A percentile compares a stretch with the other conserved stretches of the same genome.
Evolutionary conservation across 2,113 vertebrate species (phyloP).

Genomic region (Numenius arquata): DNA sequence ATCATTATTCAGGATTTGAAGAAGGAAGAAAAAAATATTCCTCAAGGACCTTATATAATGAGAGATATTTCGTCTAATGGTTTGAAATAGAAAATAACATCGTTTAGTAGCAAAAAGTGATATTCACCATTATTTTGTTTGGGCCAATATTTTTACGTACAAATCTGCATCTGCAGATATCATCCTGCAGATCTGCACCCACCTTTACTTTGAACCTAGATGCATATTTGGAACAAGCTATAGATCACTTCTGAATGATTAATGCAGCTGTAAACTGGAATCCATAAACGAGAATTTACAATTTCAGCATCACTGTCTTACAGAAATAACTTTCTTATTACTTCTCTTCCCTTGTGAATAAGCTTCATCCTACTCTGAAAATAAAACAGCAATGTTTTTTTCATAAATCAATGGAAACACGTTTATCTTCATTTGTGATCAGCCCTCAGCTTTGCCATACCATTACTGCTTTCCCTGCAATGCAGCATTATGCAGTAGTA

Average conservation of each 20-base stretch:
- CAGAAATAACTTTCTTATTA: background rate
- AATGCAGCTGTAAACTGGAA: background rate
- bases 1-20: background rate
- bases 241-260: background rate
- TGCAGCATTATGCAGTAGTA: background rate
- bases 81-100: background rate
- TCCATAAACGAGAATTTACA: background rate
- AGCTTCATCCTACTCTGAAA: background rate
- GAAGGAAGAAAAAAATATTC: background rate
- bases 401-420: background rate
- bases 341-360: background rate
- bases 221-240: background rate
- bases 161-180: constrained; percentile 75
- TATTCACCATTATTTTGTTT: constrained; percentile 71
- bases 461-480: background rate
- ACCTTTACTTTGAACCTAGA: constrained; percentile 84
- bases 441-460: background rate
- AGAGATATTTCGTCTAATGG: background rate
- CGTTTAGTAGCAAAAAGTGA: background rate
- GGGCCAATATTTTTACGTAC: constrained; percentile 76
- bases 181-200: constrained; percentile 77
- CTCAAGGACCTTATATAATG: background rate
- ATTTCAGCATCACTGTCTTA: background rate
- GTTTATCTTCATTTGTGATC: background rate
- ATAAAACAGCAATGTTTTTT: background rate